These are phyloP conservation scores for Parapristionchus giblindavisi DNA, from an alignment of 2,888 invertebrate species.

Conservation along the genomic window DNA sequence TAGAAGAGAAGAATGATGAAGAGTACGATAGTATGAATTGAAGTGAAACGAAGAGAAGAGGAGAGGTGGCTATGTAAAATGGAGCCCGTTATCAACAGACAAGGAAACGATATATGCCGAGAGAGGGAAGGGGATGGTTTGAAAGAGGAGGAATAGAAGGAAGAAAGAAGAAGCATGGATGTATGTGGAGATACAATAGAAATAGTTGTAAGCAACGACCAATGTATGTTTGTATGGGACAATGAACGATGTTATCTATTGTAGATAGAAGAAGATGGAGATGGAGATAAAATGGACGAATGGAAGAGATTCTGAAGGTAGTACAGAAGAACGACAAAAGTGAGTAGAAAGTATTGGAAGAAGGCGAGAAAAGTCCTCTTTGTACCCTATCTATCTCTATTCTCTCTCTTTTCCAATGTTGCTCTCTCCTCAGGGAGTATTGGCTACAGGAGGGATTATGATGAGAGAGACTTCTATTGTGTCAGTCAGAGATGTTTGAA, in stretches of 20 bases:
- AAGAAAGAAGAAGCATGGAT: background rate
- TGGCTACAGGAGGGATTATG: slow-evolving; percentile 35
- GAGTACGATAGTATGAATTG: background rate
- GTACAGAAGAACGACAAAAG: slow-evolving; percentile 9
- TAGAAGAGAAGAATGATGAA: background rate
- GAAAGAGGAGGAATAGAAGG: background rate
- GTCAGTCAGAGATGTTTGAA: slow-evolving; percentile 33
- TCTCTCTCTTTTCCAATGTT: slow-evolving; percentile 29
- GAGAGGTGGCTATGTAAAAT: background rate
- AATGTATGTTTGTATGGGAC: too few relatives aligned
- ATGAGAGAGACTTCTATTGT: slow-evolving; percentile 22
- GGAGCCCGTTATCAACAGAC: slow-evolving; percentile 19
- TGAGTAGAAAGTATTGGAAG: slow-evolving; percentile 3
- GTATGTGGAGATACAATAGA: background rate
- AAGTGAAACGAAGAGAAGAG: background rate
- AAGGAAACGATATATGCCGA: background rate
- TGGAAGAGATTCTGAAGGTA: slow-evolving; percentile 1
- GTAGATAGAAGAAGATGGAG: too few relatives aligned
- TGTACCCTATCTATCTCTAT: background rate
- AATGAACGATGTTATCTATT: too few relatives aligned
- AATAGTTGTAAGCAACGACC: slow-evolving; percentile 29
- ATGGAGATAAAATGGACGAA: background rate
- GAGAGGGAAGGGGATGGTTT: slow-evolving; percentile 11
- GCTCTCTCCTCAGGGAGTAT: too few relatives aligned
- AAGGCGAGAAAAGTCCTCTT: slow-evolving; percentile 28